Evolutionary conservation across 2,888 invertebrate genomes (phyloP), one percentile per base, ranked within the genome.

Genomic region (Eristalis intricaria): DNA sequence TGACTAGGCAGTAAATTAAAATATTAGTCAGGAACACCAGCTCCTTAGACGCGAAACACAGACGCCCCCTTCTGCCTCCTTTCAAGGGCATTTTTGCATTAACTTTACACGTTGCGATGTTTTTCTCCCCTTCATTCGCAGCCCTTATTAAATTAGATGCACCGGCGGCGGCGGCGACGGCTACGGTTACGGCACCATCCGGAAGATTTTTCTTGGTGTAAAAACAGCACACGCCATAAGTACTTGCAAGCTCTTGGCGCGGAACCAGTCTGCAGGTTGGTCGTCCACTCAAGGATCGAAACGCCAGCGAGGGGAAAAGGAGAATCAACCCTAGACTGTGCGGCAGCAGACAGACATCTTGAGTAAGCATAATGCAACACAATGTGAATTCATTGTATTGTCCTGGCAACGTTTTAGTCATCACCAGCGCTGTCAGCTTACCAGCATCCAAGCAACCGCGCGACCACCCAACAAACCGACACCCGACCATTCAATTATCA

Each of bases 301-400:
- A 11, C 4, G 35, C 35, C 35, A 35, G 35, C 11, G 35, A 11
- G 56, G 35, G 29, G 63, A 50, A 22, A 35, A 43, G 5, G 22
- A 43, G 68, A 26, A 65, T 58, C 68, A 79, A 63, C 64, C 75
- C 23, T 76, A 87, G 87, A 84, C 87, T 76, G 71, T 84, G 84
- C 71, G 84, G 87, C 79, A 78, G 87, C 79, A 87, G 87, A 87
- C 87, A 79, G 87, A 87, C 84, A 87, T 84, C 87, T 87, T 87
- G 78, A 87, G 76, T 73, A 73, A 76, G 87, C 71, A 87, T 87
- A 87, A 87, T 87, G 87, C 87, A 80, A 87, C 84, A 50, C 19
- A 84, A 80, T 75, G 76, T 84, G 83, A 76, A 87, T 79, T 79
- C 84, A 73, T 82, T 85, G 79, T 75, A 86, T 87, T 87, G 86